A percentile compares a stretch with the other conserved stretches of the same genome.
phyloP scores from a whole-genome alignment of 2,797 vertebrate genomes.

The Catostomus latipinnis region DNA sequence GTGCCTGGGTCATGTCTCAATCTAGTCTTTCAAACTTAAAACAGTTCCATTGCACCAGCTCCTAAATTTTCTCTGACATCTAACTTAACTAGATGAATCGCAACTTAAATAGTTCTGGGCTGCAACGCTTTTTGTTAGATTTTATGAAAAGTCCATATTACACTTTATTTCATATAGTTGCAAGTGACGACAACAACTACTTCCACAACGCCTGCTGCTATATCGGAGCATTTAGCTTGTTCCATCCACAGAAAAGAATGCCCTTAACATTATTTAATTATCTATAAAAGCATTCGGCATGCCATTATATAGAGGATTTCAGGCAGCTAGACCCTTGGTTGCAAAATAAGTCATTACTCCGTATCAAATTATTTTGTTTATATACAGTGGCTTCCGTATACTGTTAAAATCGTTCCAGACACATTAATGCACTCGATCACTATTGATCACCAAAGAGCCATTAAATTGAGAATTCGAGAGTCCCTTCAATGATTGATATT shows the following conservation, averaged over 20 bases:
- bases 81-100: neutral
- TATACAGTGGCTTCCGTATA: neutral
- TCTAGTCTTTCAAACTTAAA: neutral
- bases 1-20: neutral
- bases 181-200: neutral
- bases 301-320: neutral
- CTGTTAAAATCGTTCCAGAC: neutral
- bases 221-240: neutral
- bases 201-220: neutral
- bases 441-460: neutral
- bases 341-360: neutral
- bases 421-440: neutral
- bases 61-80: neutral
- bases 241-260: neutral
- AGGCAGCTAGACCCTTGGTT: neutral
- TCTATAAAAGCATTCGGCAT: neutral
- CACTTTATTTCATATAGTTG: neutral
- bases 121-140: neutral
- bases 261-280: neutral
- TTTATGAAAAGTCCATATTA: neutral
- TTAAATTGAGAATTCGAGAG: neutral
- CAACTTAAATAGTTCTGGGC: neutral
- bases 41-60: neutral
- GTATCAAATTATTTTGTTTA: too few species aligned
- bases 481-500: neutral